phyloP scores from a whole-genome alignment of 2,797 vertebrate species.

The Microcaecilia unicolor region DNA sequence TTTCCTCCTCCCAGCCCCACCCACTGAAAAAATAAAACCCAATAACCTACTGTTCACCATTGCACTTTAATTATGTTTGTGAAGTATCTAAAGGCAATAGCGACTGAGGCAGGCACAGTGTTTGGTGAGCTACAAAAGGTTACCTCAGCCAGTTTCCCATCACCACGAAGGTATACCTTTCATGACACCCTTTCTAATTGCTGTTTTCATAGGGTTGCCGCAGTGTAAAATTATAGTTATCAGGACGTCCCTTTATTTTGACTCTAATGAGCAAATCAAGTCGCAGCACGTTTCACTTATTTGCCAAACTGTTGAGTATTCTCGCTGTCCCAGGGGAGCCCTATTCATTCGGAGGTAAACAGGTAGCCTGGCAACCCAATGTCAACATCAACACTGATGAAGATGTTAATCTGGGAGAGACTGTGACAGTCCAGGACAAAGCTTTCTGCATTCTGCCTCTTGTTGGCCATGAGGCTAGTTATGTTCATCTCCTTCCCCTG shows the following conservation, averaged over 20 bases:
- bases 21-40: too few species aligned
- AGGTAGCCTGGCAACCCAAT: conserved; percentile 63
- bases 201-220: conserved; percentile 34
- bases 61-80: too few species aligned
- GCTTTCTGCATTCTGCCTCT: conserved; percentile 24
- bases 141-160: too few species aligned
- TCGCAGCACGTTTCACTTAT: conserved; percentile 62
- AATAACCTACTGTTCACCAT: too few species aligned
- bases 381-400: conserved; percentile 72
- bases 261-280: conserved; percentile 59
- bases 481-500: conserved; percentile 35
- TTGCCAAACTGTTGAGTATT: conserved; percentile 68
- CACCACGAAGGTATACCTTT: conserved; percentile 30
- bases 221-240: conserved; percentile 51
- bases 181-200: conserved; percentile 30
- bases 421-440: conserved; percentile 41
- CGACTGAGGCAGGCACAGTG: too few species aligned
- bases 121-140: too few species aligned
- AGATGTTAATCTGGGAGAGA: conserved; percentile 62
- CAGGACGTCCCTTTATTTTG: conserved; percentile 49
- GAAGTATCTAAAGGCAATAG: too few species aligned
- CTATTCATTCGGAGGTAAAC: conserved; percentile 62
- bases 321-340: conserved; percentile 49
- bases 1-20: too few species aligned
- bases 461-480: conserved; percentile 37